A percentile compares a stretch with the other conserved stretches of the same genome.
Evolutionary conservation across 2,113 vertebrate species (phyloP).

Genomic region (Nerophis lumbriciformis): DNA sequence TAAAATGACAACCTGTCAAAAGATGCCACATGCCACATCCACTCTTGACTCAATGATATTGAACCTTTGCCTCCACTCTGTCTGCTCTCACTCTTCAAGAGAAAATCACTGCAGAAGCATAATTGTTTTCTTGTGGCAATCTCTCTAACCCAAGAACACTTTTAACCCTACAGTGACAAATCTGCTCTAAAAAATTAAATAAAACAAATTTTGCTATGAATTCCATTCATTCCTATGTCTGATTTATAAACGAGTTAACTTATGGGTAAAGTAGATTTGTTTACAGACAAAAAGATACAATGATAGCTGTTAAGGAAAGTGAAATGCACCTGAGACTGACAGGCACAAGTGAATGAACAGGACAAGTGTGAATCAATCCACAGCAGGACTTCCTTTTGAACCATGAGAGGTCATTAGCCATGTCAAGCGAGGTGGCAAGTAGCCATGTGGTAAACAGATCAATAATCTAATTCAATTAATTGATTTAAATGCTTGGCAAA

Average conservation of each 20-base stretch:
- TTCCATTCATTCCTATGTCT: background rate
- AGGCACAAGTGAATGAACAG: background rate
- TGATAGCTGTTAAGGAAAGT: background rate
- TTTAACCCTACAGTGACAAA: too few species aligned
- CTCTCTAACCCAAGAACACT: background rate
- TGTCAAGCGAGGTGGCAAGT: background rate
- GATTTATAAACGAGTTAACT: background rate
- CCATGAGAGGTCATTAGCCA: slow-evolving; percentile 2
- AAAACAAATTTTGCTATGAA: background rate
- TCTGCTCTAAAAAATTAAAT: too few species aligned
- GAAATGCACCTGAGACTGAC: slow-evolving; percentile 5
- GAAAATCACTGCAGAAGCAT: background rate
- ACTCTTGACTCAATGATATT: slow-evolving; percentile 32
- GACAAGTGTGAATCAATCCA: slow-evolving; percentile 6
- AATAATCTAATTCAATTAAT: slow-evolving; percentile 12
- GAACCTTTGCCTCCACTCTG: slow-evolving; percentile 12
- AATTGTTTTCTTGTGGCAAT: background rate
- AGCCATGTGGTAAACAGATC: slow-evolving; percentile 7
- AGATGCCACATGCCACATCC: slow-evolving; percentile 25
- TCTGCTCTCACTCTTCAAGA: slow-evolving; percentile 3
- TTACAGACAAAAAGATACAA: background rate
- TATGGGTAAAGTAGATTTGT: background rate
- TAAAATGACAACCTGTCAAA: slow-evolving; percentile 56
- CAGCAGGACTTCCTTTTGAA: background rate
- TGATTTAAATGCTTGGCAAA: slow-evolving; percentile 7